Percentiles rank a stretch among this genome's conserved stretches.
Evolutionary conservation across 2,113 vertebrate genomes (phyloP).

Genomic region (Scophthalmus maximus): DNA sequence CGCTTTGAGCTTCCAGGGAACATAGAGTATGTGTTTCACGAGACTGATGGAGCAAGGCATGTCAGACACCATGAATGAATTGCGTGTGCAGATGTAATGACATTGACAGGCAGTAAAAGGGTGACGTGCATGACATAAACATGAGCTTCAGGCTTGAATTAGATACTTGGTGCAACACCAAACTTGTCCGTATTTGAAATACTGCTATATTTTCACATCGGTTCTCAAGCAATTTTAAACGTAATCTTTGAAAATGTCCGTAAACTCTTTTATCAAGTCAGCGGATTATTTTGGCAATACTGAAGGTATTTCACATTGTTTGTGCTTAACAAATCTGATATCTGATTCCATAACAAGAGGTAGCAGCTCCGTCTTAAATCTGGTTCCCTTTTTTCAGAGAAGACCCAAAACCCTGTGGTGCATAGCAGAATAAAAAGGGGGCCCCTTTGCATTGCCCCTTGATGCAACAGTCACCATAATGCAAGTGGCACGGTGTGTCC

Average conservation of each 20-base stretch:
- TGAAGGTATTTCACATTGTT: background rate
- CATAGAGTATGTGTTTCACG: conserved; percentile 31
- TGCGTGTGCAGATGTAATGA: conserved; percentile 52
- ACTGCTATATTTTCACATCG: background rate
- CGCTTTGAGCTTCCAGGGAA: conserved; percentile 47
- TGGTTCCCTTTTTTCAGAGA: conserved; percentile 45
- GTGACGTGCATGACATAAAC: conserved; percentile 61
- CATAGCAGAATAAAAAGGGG: conserved; percentile 47
- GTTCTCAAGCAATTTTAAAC: background rate
- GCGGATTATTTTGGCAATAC: too few species aligned
- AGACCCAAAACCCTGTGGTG: conserved; percentile 62
- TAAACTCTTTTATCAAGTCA: too few species aligned
- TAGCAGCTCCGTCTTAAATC: conserved; percentile 61
- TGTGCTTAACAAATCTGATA: conserved; percentile 30
- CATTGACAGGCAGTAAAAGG: conserved; percentile 69
- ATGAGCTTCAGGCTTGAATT: conserved; percentile 41
- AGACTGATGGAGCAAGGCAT: conserved; percentile 45
- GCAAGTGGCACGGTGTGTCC: conserved; percentile 86
- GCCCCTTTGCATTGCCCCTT: conserved; percentile 69
- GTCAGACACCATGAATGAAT: conserved; percentile 62
- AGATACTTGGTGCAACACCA: conserved; percentile 13
- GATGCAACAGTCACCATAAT: conserved; percentile 82
- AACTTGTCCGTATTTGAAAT: conserved; percentile 19
- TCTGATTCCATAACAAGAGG: conserved; percentile 70
- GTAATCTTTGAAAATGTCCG: too few species aligned